A percentile compares a stretch with the other conserved stretches of the same genome.
These are phyloP conservation scores for Anguilla rostrata DNA, from an alignment of 2,113 vertebrate species.

Conservation along the genomic window DNA sequence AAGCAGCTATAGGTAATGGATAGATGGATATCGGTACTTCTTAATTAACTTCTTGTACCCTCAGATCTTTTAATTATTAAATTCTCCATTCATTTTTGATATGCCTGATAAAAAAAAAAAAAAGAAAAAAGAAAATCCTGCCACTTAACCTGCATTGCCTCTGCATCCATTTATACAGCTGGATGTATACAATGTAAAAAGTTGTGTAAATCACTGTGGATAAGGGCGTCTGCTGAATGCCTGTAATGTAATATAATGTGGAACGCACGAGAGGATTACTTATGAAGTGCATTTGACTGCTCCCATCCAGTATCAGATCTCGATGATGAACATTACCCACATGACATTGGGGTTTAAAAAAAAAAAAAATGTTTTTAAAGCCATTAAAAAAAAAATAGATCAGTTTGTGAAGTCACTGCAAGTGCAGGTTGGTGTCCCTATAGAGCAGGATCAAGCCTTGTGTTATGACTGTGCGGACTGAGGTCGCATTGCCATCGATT, in stretches of 20 bases:
- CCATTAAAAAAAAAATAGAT: background rate
- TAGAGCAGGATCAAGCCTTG: background rate
- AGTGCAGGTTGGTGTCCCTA: background rate
- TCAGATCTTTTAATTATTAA: background rate
- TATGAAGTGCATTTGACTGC: background rate
- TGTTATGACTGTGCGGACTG: too few relatives aligned
- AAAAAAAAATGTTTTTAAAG: too few relatives aligned
- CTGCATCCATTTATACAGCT: too few relatives aligned
- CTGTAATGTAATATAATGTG: too few relatives aligned
- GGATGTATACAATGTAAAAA: too few relatives aligned
- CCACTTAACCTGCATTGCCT: too few relatives aligned
- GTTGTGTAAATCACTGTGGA: too few relatives aligned
- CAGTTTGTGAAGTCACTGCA: background rate
- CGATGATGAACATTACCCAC: background rate
- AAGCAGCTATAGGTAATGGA: background rate
- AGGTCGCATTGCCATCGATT: too few relatives aligned
- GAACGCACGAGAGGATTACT: background rate
- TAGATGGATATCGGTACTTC: background rate
- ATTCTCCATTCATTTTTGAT: background rate
- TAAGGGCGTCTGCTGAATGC: too few relatives aligned
- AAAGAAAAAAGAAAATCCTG: too few relatives aligned
- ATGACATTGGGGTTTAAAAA: background rate
- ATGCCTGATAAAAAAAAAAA: background rate
- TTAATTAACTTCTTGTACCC: background rate
- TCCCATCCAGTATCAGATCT: background rate